Base-by-base conservation (phyloP, 2,797 vertebrate genomes). In the Scleropages formosus region DNA sequence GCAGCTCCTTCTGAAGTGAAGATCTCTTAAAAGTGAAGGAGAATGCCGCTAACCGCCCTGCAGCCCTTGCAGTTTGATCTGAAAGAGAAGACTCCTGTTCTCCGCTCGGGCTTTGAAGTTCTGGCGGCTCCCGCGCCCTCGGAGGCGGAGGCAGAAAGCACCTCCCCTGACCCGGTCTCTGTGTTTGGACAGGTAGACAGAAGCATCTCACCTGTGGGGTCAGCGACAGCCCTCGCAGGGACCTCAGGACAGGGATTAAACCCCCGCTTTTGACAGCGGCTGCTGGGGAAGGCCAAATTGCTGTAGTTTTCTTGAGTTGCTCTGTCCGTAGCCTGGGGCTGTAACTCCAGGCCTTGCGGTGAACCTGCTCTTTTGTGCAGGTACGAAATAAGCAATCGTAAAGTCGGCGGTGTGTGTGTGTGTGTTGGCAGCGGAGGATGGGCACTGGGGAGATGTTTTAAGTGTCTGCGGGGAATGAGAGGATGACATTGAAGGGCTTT, bases 161-260 rank as follows among this genome's bases (percentile, higher is more conserved):
- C 49, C 71, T 39, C 22, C 24, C 15, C 20, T 59, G 11, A 20
- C 64, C 53, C 31, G 4, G 31, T 8, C 53, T 39, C 65, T 46
- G 59, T 78, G 58, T 74, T 78, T 63, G 72, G 73, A 75, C 77
- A 75, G 67, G 77, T 75, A 75, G 77, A 62, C 46, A 63, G 66
- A 56, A 59, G 51, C 61, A 24, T 31, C 31, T 75, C 73, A 75
- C 64, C 60, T 75, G 26, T 62, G 64, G 65, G 77, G 72, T 68
- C 58, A 70, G 22, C 20, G 3, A 24, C n/a, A 27, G 44, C 63
- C 65, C 65, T 68, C 26, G 6, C 56, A 39, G 77, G 67, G 72
- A 65, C 77, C 65, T 12, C 46, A 27, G 73, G 47, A 75, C 58
- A 20, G 60, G 77, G 66, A 71, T 75, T 75, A 78, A 51, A 62